Percentiles rank a stretch among this genome's conserved stretches.
phyloP scores from a whole-genome alignment of 2,888 invertebrate species.

The Sphinx pinastri region DNA sequence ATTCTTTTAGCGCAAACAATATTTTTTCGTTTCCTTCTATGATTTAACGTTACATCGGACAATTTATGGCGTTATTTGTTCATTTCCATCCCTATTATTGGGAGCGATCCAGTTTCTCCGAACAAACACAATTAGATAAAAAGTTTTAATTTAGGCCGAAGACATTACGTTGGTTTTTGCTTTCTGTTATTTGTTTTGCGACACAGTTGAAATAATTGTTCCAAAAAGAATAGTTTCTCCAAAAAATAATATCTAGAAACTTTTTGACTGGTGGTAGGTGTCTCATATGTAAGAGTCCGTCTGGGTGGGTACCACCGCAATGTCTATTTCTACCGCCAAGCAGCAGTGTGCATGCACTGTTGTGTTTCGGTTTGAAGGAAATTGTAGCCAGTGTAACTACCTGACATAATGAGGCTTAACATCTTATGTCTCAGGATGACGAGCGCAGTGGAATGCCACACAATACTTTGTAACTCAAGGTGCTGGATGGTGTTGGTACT shows the following conservation, averaged over 20 bases:
- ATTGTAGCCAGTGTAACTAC: no score
- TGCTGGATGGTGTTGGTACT: no score
- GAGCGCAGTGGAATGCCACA: no score
- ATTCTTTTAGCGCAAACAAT: background rate
- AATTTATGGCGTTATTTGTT: slow-evolving; percentile 16
- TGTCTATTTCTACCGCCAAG: no score
- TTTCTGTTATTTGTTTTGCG: background rate
- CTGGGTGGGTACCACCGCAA: no score
- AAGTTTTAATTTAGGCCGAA: slow-evolving; percentile 17
- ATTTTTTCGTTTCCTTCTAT: background rate
- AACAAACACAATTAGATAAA: slow-evolving; percentile 25
- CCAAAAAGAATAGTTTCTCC: background rate
- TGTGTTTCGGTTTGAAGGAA: no score
- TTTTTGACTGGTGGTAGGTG: no score
- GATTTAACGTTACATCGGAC: background rate
- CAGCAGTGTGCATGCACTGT: no score
- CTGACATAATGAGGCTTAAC: no score
- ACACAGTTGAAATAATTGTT: background rate
- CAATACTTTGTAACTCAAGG: no score
- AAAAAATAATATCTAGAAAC: background rate
- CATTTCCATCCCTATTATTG: background rate
- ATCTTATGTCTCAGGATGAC: no score
- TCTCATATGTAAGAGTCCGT: no score
- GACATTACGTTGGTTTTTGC: background rate
- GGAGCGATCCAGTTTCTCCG: slow-evolving; percentile 22